Conservation (phyloP, 2,797 vertebrate species). For the Acrossocheilus wenchowensis region DNA sequence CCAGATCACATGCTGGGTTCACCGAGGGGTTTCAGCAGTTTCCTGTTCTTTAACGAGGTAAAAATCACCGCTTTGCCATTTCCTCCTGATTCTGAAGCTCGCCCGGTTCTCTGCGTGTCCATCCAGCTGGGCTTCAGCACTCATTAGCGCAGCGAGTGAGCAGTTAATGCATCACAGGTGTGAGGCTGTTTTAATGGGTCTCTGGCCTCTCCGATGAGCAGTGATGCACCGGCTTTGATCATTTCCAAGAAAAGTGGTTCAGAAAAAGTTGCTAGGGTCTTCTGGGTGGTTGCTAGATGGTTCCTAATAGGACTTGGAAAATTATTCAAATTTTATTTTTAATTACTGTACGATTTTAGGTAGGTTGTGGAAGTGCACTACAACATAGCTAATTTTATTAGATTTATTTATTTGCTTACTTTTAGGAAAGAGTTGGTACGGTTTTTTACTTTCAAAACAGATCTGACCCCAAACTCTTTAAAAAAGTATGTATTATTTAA, state of each 20-base stretch:
- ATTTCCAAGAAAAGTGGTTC: too few relatives aligned
- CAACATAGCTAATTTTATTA: not conserved
- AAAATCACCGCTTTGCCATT: not conserved
- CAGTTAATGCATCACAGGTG: not conserved
- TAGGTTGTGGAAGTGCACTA: too few relatives aligned
- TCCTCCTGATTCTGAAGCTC: not conserved
- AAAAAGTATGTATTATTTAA: too few relatives aligned
- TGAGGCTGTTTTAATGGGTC: not conserved
- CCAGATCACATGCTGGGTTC: conserved; percentile 70
- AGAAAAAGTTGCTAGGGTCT: not conserved
- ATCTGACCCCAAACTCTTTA: too few relatives aligned
- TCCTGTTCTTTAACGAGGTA: conserved; percentile 82
- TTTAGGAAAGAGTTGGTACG: too few relatives aligned
- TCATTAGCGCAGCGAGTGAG: not conserved
- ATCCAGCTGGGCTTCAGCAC: not conserved
- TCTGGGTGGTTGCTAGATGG: not conserved
- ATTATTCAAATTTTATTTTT: not conserved
- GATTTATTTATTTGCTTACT: too few relatives aligned
- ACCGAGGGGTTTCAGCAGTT: conserved; percentile 70
- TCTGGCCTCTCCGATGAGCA: not conserved
- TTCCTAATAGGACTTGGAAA: not conserved
- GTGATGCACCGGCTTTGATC: not conserved
- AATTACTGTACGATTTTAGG: too few relatives aligned
- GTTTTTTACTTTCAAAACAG: not conserved
- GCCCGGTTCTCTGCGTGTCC: not conserved